phyloP scores from a whole-genome alignment of 2,797 vertebrate species.

The Urocyon cinereoargenteus region DNA sequence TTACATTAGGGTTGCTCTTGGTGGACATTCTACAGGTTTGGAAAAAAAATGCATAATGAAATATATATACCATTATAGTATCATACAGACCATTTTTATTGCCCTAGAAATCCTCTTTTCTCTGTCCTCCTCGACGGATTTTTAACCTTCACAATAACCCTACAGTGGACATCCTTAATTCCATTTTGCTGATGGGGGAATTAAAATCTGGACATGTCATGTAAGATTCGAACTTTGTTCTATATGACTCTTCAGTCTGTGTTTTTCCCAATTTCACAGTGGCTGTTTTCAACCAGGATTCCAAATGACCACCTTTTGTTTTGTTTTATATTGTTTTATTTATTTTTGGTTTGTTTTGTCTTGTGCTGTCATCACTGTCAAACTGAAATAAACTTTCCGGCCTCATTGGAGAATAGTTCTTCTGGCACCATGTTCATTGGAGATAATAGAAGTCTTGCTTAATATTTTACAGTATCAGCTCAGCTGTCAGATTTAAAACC shows the following conservation, averaged over 20 bases:
- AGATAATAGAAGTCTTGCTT: neutral
- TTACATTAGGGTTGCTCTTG: neutral
- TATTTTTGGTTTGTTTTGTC: neutral
- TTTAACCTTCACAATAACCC: neutral
- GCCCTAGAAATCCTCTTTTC: neutral
- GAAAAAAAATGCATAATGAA: neutral
- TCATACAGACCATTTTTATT: neutral
- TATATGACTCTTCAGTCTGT: neutral
- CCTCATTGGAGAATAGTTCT: neutral
- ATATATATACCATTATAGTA: neutral
- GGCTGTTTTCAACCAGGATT: neutral
- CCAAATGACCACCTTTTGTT: neutral
- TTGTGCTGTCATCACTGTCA: neutral
- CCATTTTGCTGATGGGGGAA: neutral
- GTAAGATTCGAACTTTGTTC: neutral
- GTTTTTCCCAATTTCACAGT: neutral
- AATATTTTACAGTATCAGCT: neutral
- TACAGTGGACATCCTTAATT: neutral
- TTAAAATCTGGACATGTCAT: neutral
- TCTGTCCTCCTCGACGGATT: neutral
- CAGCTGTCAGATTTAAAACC: neutral
- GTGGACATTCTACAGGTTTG: neutral
- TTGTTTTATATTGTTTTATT: neutral
- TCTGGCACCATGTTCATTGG: neutral
- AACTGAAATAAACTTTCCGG: slow-evolving; percentile 8